A percentile compares a stretch with the other conserved stretches of the same genome.
phyloP scores from a whole-genome alignment of 2,113 vertebrate species.

The Steatornis caripensis region DNA sequence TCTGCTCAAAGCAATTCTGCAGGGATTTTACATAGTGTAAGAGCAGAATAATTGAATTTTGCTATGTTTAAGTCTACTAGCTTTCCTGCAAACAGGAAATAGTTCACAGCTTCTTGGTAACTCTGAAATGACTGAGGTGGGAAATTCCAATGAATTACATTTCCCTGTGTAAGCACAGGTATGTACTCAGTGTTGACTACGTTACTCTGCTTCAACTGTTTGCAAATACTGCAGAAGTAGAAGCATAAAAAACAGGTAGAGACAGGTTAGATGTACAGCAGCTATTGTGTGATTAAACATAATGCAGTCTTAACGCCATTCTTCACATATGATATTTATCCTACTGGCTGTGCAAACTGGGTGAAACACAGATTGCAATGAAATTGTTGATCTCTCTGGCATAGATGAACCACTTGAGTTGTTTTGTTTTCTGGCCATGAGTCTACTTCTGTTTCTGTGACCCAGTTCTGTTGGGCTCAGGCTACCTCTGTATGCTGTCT shows the following conservation, averaged over 20 bases:
- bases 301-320: not conserved
- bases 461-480: not conserved
- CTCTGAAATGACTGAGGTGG: not conserved
- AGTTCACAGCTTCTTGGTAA: not conserved
- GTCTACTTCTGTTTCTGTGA: not conserved
- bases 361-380: not conserved
- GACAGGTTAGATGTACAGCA: not conserved
- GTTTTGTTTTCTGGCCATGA: not conserved
- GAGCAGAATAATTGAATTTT: not conserved
- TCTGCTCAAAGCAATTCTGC: not conserved
- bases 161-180: not conserved
- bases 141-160: not conserved
- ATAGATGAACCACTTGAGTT: not conserved
- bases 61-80: not conserved
- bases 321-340: not conserved
- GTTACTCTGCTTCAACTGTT: not conserved
- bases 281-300: not conserved
- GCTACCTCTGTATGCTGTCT: not conserved
- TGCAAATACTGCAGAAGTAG: not conserved
- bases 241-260: not conserved
- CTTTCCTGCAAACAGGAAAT: not conserved
- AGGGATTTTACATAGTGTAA: not conserved
- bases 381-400: not conserved
- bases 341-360: not conserved
- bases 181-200: not conserved